Conservation (phyloP, 2,113 vertebrate genomes). For the Sebastes schlegelii region DNA sequence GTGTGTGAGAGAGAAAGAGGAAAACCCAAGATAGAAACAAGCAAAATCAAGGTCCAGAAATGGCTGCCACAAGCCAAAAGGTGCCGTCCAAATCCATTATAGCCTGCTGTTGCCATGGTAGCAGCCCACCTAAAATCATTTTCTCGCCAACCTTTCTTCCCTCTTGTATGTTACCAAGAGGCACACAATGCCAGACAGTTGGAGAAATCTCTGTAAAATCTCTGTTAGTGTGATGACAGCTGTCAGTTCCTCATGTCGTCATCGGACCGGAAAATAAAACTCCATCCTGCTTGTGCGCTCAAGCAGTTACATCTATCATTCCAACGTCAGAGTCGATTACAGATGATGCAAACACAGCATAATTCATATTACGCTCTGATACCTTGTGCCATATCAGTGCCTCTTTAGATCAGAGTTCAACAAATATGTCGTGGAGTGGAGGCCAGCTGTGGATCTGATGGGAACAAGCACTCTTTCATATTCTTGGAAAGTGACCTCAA, state of each 20-base stretch:
- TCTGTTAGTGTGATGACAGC: slow-evolving; percentile 22
- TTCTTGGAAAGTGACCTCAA: slow-evolving; percentile 2
- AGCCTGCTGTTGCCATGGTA: slow-evolving; percentile 60
- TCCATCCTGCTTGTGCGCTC: slow-evolving; percentile 7
- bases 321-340: slow-evolving; percentile 30
- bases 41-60: slow-evolving; percentile 20
- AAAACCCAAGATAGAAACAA: slow-evolving; percentile 5
- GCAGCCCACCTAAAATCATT: slow-evolving; percentile 51
- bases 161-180: slow-evolving; percentile 26
- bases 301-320: slow-evolving; percentile 26
- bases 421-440: background rate
- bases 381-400: slow-evolving; percentile 16
- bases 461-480: slow-evolving; percentile 8
- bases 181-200: slow-evolving; percentile 5
- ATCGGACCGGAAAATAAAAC: background rate
- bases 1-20: slow-evolving; percentile 17
- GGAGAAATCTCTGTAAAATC: slow-evolving; percentile 6
- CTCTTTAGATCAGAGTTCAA: slow-evolving; percentile 33
- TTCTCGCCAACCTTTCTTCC: slow-evolving; percentile 6
- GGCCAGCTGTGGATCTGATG: background rate
- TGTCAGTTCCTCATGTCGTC: slow-evolving; percentile 13
- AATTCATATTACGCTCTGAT: slow-evolving; percentile 25
- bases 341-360: slow-evolving; percentile 17
- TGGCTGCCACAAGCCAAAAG: slow-evolving; percentile 38
- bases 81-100: slow-evolving; percentile 43